Evolutionary conservation across 1,140 invertebrate genomes (phyloP), one percentile per base, ranked within the genome.

Genomic region (Acyrthosiphon pisum): DNA sequence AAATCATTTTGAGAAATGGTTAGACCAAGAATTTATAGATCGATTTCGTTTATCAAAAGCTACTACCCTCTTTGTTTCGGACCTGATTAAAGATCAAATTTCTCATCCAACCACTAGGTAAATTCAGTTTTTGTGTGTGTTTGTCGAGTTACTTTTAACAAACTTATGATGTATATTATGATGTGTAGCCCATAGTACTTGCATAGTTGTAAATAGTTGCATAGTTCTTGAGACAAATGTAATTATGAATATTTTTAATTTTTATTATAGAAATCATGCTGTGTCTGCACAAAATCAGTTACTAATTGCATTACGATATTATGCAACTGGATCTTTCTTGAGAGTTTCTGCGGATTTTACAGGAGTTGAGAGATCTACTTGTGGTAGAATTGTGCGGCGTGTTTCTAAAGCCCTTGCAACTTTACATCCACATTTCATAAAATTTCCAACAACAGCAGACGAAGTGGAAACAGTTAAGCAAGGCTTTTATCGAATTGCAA

Each of bases 401-500:
- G 89, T 91, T n/a, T 89, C 94, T 37, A n/a, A 90, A 48, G 76
- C 46, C 20, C 76, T 94, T 76, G 94, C 93, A 20, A n/a, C 37
- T 30, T 76, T 93, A 35, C 14, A 50, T 37, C 60, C 87, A 30
- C 87, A 90, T n/a, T 95, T 94, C 81, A 94, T 95, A 2, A 91
- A 93, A 83, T 93, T 95, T 76, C 94, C 94, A 53, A 83, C 93
- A 46, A 94, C 93, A 44, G 56, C 93, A 76, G 94, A 94, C 81
- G 94, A 94, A 93, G 93, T 94, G 20, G 20, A 20, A 37, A 84
- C 76, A 94, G 90, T 93, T 41, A 93, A 94, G 93, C 44, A 91
- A 92, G 60, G 94, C 84, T 95, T 95, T 94, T 95, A 94, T 94
- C 90, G 93, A 35, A 94, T 95, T 26, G 94, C 94, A n/a, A 46